phyloP scores from a whole-genome alignment of 2,113 vertebrate genomes.

The Ariopsis seemanni region DNA sequence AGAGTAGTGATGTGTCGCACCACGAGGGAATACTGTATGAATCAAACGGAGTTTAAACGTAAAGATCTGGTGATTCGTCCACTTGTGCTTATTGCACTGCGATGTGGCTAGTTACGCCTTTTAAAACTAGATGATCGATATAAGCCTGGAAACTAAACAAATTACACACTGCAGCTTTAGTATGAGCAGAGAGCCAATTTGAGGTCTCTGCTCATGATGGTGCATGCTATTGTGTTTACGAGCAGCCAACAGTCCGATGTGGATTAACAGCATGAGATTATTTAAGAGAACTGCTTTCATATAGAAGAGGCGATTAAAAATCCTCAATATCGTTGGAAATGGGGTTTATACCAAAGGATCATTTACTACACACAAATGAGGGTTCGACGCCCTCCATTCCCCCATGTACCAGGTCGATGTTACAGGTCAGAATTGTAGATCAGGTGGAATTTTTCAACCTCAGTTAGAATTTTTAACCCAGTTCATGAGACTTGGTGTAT shows the following conservation, averaged over 20 bases:
- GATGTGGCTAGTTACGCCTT: background rate
- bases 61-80: background rate
- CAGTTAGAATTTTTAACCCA: too few species aligned
- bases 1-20: background rate
- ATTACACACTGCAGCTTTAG: background rate
- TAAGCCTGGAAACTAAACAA: background rate
- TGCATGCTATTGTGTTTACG: background rate
- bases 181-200: background rate
- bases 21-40: background rate
- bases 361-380: background rate
- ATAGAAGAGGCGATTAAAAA: background rate
- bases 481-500: too few species aligned
- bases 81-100: background rate
- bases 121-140: background rate
- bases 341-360: background rate
- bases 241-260: background rate
- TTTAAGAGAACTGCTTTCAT: background rate
- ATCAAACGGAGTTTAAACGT: background rate
- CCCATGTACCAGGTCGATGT: too few species aligned
- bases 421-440: too few species aligned
- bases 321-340: background rate
- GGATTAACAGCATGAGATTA: background rate
- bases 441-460: too few species aligned
- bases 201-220: background rate
- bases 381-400: too few species aligned